Percentiles rank a stretch among this genome's conserved stretches.
phyloP scores from a whole-genome alignment of 1,140 invertebrate genomes.

The Aricia agestis region DNA sequence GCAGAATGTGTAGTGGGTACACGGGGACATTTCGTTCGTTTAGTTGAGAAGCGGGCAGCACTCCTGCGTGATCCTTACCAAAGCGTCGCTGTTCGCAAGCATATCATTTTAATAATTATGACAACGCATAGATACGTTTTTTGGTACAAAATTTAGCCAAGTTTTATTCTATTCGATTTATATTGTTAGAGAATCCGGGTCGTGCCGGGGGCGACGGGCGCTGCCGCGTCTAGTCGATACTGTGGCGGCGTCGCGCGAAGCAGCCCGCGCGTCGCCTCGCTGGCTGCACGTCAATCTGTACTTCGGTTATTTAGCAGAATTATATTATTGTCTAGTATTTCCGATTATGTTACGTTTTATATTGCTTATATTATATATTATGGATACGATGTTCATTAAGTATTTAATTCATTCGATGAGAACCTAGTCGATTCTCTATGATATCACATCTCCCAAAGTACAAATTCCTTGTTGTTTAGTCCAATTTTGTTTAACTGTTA shows the following conservation, averaged over 20 bases:
- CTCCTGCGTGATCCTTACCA: slow-evolving; percentile 63
- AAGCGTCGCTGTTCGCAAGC: slow-evolving; percentile 73
- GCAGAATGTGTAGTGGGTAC: slow-evolving; percentile 75
- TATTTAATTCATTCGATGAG: slow-evolving; percentile 76
- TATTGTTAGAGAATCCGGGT: slow-evolving; percentile 71
- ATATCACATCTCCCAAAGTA: slow-evolving; percentile 78
- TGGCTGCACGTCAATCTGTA: slow-evolving; percentile 54
- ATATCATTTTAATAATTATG: slow-evolving; percentile 65
- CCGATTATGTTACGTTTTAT: slow-evolving; percentile 75
- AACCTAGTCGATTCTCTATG: slow-evolving; percentile 76
- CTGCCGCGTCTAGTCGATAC: slow-evolving; percentile 53
- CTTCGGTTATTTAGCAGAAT: slow-evolving; percentile 75
- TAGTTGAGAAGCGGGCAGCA: slow-evolving; percentile 54
- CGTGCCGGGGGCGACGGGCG: slow-evolving; percentile 37
- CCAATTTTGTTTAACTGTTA: slow-evolving; percentile 77
- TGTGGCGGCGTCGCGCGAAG: slow-evolving; percentile 42
- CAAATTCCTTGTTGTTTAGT: slow-evolving; percentile 79
- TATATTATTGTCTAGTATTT: slow-evolving; percentile 74
- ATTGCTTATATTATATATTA: slow-evolving; percentile 76
- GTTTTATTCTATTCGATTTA: slow-evolving; percentile 71
- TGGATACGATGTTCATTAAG: slow-evolving; percentile 74
- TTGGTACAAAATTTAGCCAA: slow-evolving; percentile 73
- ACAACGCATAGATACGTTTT: slow-evolving; percentile 66
- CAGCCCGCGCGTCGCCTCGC: slow-evolving; percentile 43
- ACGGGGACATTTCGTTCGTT: slow-evolving; percentile 45